phyloP scores from a whole-genome alignment of 2,888 invertebrate genomes.

The Galeopsomyia nigrocyanea region DNA sequence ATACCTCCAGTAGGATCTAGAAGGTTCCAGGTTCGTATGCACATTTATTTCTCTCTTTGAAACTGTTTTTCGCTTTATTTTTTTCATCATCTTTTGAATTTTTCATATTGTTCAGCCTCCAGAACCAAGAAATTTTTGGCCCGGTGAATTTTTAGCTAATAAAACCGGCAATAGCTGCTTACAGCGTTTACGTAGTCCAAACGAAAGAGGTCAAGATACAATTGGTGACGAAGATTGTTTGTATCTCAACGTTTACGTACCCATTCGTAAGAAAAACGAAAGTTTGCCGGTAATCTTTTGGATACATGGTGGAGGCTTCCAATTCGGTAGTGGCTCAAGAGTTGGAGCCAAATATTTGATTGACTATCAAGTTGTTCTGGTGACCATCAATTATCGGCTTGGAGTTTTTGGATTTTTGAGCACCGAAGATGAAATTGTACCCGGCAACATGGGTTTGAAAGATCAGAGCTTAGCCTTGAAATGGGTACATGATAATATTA shows the following conservation, averaged over 20 bases:
- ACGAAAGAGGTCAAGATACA: constrained; percentile 13
- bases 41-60: neutral
- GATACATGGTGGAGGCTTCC: constrained; percentile 67
- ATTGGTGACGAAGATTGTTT: constrained; percentile 61
- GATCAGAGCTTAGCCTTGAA: constrained; percentile 80
- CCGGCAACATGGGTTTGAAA: constrained; percentile 81
- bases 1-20: constrained; percentile 56
- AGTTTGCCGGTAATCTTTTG: constrained; percentile 61
- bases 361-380: constrained; percentile 76
- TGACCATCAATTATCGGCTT: constrained; percentile 79
- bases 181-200: constrained; percentile 55
- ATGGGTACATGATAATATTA: constrained; percentile 79
- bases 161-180: constrained; percentile 56
- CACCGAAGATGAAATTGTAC: constrained; percentile 77
- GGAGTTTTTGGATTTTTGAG: constrained; percentile 80
- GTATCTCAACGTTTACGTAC: constrained; percentile 61
- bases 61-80: neutral
- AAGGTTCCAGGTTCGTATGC: constrained; percentile 56
- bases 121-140: constrained; percentile 53
- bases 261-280: constrained; percentile 42
- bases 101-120: constrained; percentile 54
- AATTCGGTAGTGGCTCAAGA: constrained; percentile 65
- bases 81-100: constrained; percentile 9
- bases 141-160: constrained; percentile 56
- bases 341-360: constrained; percentile 74